Base-by-base conservation (phyloP, 2,888 invertebrate genomes). In the Cryptus armator region DNA sequence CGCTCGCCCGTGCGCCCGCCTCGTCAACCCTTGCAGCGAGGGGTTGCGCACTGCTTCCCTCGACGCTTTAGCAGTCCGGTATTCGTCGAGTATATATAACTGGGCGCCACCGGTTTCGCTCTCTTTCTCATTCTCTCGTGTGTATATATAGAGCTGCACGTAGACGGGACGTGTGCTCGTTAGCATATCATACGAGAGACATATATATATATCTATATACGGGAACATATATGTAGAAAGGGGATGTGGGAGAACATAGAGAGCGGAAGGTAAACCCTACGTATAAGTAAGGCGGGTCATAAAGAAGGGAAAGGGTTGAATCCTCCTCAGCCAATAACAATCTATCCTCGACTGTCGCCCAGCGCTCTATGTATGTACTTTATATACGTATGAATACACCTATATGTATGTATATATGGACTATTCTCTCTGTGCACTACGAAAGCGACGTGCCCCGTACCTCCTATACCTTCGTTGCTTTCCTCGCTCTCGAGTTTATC, bases 271-370 rank as follows among this genome's bases (percentile, higher is more conserved):
- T 75, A 75, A 81, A 81, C 84, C 72, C 81, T 81, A 75, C 74
- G 83, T 79, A 66, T 67, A 78, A 77, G 80, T 76, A 76, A 85
- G 85, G 83, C 85, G 85, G 77, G 82, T 62, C 75, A 76, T 86
- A 70, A 81, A 85, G 86, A 71, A 82, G 77, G 87, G 84, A 89
- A 91, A 91, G 91, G 92, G 92, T 92, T 90, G 87, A 89, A 90
- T 86, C 89, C 88, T 91, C 89, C 91, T 91, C 92, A 89, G 90
- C 93, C 93, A 93, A 93, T 93, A 92, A 92, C 92, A 91, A 91
- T 91, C 89, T 89, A 91, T 92, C 90, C 87, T 88, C 86, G 87
- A 86, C 87, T 90, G 89, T 89, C 90, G 87, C 85, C 88, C 88
- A 82, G 85, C 85, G 82, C 84, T 85, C 87, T 86, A 53, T 46